Percentiles rank a stretch among this genome's conserved stretches.
phyloP scores from a whole-genome alignment of 2,888 invertebrate species.

The Tetheella fluctuosa region DNA sequence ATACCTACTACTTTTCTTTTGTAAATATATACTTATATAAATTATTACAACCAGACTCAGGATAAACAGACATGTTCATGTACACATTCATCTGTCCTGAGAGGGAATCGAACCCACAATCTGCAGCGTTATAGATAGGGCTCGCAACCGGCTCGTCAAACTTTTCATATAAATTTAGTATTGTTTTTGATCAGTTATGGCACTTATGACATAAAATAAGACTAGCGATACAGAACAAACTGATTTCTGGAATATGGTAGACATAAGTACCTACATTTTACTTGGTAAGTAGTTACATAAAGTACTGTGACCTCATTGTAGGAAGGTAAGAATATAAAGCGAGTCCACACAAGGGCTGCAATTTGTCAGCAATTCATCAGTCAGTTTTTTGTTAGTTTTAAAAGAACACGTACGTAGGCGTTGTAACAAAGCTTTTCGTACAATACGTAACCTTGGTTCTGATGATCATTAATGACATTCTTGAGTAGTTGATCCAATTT shows the following conservation, averaged over 20 bases:
- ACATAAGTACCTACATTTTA: not conserved
- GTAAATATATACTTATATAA: no score
- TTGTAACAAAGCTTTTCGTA: conserved; percentile 43
- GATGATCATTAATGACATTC: conserved; percentile 41
- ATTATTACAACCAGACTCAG: no score
- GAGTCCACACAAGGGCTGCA: conserved; percentile 29
- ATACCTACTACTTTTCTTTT: no score
- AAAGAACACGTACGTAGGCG: conserved; percentile 45
- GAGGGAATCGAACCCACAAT: no score
- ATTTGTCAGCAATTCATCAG: conserved; percentile 52
- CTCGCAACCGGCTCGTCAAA: no score
- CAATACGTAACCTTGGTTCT: conserved; percentile 54
- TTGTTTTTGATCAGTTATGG: no score
- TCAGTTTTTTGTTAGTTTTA: conserved; percentile 48
- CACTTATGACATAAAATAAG: no score
- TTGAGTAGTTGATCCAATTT: conserved; percentile 33
- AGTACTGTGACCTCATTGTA: conserved; percentile 22
- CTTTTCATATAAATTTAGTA: no score
- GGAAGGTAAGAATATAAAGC: conserved; percentile 20
- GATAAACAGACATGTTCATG: no score
- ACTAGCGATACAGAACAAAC: no score
- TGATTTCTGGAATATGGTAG: not conserved
- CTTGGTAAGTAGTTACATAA: not conserved
- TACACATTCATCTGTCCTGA: no score
- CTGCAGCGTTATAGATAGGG: no score